A percentile compares a stretch with the other conserved stretches of the same genome.
Evolutionary conservation across 2,797 vertebrate species (phyloP).

Genomic region (Tolypeutes matacus): DNA sequence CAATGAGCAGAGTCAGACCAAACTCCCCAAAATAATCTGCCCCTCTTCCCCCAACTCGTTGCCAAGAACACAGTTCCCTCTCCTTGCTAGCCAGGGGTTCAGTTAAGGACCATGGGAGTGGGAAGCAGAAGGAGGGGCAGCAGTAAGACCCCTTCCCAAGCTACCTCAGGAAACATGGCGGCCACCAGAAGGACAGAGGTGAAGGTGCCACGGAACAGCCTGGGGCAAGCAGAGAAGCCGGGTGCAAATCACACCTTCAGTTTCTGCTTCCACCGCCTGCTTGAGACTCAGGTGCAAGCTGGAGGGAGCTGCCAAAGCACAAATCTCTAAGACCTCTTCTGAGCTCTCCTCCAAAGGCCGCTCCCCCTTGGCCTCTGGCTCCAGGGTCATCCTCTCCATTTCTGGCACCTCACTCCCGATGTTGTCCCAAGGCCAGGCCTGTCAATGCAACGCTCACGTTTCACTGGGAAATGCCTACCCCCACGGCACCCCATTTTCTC

Average conservation of each 20-base stretch:
- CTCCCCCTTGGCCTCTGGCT: not conserved
- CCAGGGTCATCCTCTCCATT: not conserved
- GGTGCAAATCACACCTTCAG: not conserved
- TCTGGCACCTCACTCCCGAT: not conserved
- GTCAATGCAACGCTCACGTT: not conserved
- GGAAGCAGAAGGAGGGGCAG: not conserved
- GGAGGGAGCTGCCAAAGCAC: not conserved
- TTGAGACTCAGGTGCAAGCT: not conserved
- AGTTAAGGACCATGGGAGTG: not conserved
- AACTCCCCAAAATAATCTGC: slow-evolving; percentile 57
- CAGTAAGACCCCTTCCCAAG: not conserved
- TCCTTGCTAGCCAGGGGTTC: not conserved
- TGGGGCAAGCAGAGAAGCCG: too few relatives aligned
- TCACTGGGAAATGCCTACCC: not conserved
- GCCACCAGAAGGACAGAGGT: not conserved
- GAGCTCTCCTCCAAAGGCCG: not conserved
- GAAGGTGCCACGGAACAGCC: not conserved
- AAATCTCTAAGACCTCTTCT: not conserved
- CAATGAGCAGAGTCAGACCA: slow-evolving; percentile 59
- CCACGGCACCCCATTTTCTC: not conserved
- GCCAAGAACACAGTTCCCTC: not conserved
- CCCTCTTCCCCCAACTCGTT: not conserved
- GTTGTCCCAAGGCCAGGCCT: not conserved
- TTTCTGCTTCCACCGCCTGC: not conserved
- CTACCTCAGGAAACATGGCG: not conserved